phyloP scores from a whole-genome alignment of 64 coral and sea anemone genomes.

The Actinia equina region DNA sequence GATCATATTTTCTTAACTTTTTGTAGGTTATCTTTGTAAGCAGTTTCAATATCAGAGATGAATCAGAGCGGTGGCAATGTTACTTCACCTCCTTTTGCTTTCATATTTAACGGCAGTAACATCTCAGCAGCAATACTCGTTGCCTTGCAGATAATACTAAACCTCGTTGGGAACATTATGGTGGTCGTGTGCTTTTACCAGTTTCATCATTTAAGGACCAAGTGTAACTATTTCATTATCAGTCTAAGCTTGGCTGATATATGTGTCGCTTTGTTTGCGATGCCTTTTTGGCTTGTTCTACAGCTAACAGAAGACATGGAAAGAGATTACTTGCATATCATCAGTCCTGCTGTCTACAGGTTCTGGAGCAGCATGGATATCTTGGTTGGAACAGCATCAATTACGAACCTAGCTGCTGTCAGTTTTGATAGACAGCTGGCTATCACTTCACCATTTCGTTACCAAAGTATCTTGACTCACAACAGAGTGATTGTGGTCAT shows the following conservation, averaged over 20 bases:
- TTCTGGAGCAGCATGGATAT: slow-evolving; percentile 77
- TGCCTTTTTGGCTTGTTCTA: slow-evolving; percentile 79
- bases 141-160: slow-evolving; percentile 72
- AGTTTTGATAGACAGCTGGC: slow-evolving; percentile 90
- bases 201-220: slow-evolving; percentile 67
- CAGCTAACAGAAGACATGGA: slow-evolving; percentile 50
- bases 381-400: slow-evolving; percentile 66
- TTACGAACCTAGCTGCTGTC: slow-evolving; percentile 81
- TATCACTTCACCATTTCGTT: slow-evolving; percentile 73
- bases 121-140: slow-evolving; percentile 71
- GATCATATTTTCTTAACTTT: too few relatives aligned
- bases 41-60: too few relatives aligned
- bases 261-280: slow-evolving; percentile 67
- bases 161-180: slow-evolving; percentile 59
- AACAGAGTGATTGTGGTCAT: slow-evolving; percentile 57
- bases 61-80: not conserved
- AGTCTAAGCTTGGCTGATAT: slow-evolving; percentile 85
- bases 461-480: slow-evolving; percentile 49
- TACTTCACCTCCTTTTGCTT: not conserved
- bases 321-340: not conserved
- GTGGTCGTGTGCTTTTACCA: slow-evolving; percentile 75
- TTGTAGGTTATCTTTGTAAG: too few relatives aligned
- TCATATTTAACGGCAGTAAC: slow-evolving; percentile 39
- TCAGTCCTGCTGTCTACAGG: slow-evolving; percentile 1
- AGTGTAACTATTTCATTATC: slow-evolving; percentile 92